Conservation (phyloP, 2,797 vertebrate species). For the Myripristis jacobus region DNA sequence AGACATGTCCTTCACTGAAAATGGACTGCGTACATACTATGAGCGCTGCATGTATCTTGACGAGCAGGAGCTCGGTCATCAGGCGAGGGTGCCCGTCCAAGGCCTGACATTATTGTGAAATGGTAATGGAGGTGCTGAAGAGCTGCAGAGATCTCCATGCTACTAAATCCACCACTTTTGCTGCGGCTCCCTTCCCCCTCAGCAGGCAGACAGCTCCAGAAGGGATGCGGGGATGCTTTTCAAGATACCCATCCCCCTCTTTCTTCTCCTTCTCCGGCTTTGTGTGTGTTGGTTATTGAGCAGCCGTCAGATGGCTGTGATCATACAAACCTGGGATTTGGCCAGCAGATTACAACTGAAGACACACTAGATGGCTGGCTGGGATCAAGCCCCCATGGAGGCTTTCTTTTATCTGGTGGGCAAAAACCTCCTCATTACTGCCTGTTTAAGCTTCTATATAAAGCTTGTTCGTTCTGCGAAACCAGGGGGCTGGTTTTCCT, state of each 20-base stretch:
- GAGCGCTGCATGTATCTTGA: no score
- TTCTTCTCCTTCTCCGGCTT: slow-evolving; percentile 19
- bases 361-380: slow-evolving; percentile 26
- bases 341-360: slow-evolving; percentile 62
- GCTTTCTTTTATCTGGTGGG: slow-evolving; percentile 47
- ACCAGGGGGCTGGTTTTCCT: slow-evolving; percentile 23
- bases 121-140: no score
- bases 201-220: slow-evolving; percentile 49
- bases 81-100: no score
- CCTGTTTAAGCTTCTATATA: slow-evolving; percentile 16
- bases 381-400: slow-evolving; percentile 31
- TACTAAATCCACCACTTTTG: neutral
- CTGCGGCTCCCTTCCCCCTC: slow-evolving; percentile 37
- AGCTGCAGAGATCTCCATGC: neutral
- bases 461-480: slow-evolving; percentile 36
- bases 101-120: no score
- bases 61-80: no score
- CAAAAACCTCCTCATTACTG: slow-evolving; percentile 43
- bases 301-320: slow-evolving; percentile 68
- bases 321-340: slow-evolving; percentile 67
- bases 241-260: slow-evolving; percentile 57
- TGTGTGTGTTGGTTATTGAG: slow-evolving; percentile 54
- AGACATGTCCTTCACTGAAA: no score
- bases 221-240: slow-evolving; percentile 48
- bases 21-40: no score